These are phyloP conservation scores for Drosophila dunni DNA, from an alignment of 1,140 invertebrate species.

Conservation along the genomic window DNA sequence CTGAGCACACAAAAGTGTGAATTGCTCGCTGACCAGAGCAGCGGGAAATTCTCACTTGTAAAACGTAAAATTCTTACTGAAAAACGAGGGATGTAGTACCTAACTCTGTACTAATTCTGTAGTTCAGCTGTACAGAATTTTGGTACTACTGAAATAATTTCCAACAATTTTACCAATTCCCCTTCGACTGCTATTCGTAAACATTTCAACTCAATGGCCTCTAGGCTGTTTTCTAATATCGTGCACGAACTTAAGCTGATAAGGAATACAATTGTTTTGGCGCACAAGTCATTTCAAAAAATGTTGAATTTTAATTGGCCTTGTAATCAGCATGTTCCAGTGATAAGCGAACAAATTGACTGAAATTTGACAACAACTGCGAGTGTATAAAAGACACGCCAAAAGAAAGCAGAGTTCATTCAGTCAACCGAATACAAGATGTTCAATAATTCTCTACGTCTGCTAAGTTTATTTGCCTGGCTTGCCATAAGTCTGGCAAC, in stretches of 20 bases:
- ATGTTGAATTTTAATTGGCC: not conserved
- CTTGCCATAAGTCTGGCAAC: constrained; percentile 1
- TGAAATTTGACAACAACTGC: not conserved
- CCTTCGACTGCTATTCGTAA: not conserved
- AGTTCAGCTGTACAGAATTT: too few species aligned
- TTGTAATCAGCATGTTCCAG: not conserved
- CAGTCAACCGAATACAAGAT: not conserved
- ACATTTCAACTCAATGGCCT: not conserved
- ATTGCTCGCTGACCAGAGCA: too few species aligned
- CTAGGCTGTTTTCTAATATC: not conserved
- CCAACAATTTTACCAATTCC: not conserved
- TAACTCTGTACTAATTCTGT: too few species aligned
- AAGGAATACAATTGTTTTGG: not conserved
- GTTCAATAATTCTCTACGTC: not conserved
- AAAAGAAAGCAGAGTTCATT: not conserved
- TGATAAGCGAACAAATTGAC: not conserved
- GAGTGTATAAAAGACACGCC: not conserved
- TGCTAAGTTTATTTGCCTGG: not conserved
- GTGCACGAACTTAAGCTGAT: constrained; percentile 1
- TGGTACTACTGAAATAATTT: too few species aligned
- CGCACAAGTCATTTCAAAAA: constrained; percentile 1
- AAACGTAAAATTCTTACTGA: too few species aligned
- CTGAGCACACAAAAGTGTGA: too few species aligned
- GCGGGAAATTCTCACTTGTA: too few species aligned
- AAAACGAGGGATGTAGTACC: too few species aligned